Evolutionary conservation across 1,140 invertebrate genomes (phyloP).

Genomic region (Bombus waltoni): DNA sequence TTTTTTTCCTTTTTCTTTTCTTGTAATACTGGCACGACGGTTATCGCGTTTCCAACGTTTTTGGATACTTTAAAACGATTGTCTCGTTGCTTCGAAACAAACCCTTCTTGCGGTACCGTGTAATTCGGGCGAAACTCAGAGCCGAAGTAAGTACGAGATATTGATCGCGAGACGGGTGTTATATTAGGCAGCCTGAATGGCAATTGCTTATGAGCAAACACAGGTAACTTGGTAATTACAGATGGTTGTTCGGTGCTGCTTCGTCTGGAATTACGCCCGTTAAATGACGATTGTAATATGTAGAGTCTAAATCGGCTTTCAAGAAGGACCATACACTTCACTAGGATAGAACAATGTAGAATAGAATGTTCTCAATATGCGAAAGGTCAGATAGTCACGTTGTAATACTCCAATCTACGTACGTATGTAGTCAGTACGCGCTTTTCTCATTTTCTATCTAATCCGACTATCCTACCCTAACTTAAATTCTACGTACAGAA

Average conservation of each 20-base stretch:
- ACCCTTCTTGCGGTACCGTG: neutral
- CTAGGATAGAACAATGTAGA: neutral
- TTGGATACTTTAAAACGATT: too few species aligned
- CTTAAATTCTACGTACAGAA: too few species aligned
- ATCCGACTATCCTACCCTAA: too few species aligned
- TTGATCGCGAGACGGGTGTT: neutral
- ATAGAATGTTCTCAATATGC: neutral
- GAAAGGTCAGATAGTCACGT: neutral
- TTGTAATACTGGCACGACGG: too few species aligned
- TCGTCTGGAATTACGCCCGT: neutral
- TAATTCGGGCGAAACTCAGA: neutral
- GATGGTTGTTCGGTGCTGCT: constrained; percentile 7
- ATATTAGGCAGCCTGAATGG: neutral
- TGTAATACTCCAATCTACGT: neutral
- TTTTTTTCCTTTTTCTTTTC: too few species aligned
- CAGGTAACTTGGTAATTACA: constrained; percentile 7
- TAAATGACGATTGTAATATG: neutral
- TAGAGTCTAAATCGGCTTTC: neutral
- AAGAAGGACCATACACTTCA: neutral
- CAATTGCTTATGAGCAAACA: constrained; percentile 23
- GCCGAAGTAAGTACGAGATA: neutral
- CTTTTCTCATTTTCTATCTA: neutral
- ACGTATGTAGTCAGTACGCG: neutral
- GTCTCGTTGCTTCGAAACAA: too few species aligned
- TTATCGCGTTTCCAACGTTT: too few species aligned